Percentiles rank a stretch among this genome's conserved stretches.
phyloP scores from a whole-genome alignment of 2,797 vertebrate genomes.

The Pelodytes ibericus region DNA sequence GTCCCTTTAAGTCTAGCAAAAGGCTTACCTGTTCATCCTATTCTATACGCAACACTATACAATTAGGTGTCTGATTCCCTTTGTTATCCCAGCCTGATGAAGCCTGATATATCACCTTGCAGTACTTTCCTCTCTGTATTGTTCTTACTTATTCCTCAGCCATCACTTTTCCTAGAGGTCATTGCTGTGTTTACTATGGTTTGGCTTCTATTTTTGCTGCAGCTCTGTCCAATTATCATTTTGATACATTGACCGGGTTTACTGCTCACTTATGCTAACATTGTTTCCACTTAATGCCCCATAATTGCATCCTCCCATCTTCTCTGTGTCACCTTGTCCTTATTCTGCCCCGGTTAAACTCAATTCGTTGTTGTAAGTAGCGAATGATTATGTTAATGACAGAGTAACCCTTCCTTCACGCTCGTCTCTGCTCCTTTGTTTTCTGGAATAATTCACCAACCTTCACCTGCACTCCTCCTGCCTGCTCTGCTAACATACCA shows the following conservation, averaged over 20 bases:
- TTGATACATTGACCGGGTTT: background rate
- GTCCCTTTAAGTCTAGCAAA: no score
- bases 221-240: background rate
- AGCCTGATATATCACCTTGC: background rate
- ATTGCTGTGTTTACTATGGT: background rate
- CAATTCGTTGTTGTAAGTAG: conserved; percentile 41
- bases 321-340: background rate
- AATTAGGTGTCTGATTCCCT: no score
- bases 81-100: background rate
- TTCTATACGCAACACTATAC: no score
- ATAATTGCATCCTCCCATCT: background rate
- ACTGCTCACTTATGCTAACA: background rate
- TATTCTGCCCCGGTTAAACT: background rate
- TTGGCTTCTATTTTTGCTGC: background rate
- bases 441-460: background rate
- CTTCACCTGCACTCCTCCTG: background rate
- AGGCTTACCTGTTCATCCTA: no score
- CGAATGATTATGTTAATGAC: conserved; percentile 39
- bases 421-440: conserved; percentile 3
- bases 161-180: background rate
- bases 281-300: background rate
- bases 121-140: background rate
- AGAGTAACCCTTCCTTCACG: background rate
- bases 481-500: conserved; percentile 5
- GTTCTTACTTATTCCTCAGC: background rate